These are phyloP conservation scores for Eupeodes corollae DNA, from an alignment of 1,140 invertebrate species.

Conservation along the genomic window DNA sequence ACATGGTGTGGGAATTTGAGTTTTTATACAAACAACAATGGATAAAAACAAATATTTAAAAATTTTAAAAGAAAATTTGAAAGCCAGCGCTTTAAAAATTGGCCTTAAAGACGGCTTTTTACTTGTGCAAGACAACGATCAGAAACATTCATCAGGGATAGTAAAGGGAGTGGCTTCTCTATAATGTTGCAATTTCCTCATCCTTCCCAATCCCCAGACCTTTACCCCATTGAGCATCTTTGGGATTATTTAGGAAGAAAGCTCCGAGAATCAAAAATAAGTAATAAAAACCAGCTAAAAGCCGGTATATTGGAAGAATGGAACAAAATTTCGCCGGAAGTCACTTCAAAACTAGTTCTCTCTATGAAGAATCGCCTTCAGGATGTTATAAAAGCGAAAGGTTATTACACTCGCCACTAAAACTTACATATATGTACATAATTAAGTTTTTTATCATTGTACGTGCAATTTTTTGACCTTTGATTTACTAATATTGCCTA, in stretches of 20 bases:
- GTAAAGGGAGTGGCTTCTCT: slow-evolving; percentile 10
- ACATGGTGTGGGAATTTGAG: too few species aligned
- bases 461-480: too few species aligned
- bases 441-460: too few species aligned
- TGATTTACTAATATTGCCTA: too few species aligned
- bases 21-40: too few species aligned
- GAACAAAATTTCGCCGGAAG: background rate
- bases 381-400: too few species aligned
- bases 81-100: slow-evolving; percentile 8
- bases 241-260: slow-evolving; percentile 1
- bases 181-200: background rate
- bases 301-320: background rate
- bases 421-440: too few species aligned
- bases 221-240: slow-evolving; percentile 2
- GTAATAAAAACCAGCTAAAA: background rate
- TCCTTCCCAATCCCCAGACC: slow-evolving; percentile 2
- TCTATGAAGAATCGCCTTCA: background rate
- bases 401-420: too few species aligned
- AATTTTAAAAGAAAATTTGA: slow-evolving; percentile 10
- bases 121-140: slow-evolving; percentile 21
- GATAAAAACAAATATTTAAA: slow-evolving; percentile 5
- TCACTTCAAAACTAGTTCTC: background rate
- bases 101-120: slow-evolving; percentile 8
- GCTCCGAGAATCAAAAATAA: background rate
- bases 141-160: slow-evolving; percentile 14